These are phyloP conservation scores for Agriopis aurantiaria DNA, from an alignment of 2,888 invertebrate genomes.

Conservation along the genomic window DNA sequence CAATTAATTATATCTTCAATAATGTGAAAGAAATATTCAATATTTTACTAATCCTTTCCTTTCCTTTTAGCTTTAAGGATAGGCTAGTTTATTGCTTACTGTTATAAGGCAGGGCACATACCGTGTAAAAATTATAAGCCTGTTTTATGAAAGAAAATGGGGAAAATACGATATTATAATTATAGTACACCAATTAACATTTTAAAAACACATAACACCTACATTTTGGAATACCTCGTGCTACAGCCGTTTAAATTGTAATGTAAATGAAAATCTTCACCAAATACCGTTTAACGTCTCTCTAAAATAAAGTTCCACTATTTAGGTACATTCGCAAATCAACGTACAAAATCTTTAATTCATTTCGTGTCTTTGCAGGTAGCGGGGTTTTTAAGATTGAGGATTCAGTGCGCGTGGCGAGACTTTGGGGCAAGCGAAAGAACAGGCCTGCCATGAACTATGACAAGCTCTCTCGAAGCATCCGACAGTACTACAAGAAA, in stretches of 20 bases:
- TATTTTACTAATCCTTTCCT: too few relatives aligned
- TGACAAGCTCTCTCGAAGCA: conserved; percentile 98
- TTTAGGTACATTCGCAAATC: conserved; percentile 33
- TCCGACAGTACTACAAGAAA: conserved; percentile 99
- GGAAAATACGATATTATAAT: not conserved
- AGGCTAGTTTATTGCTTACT: not conserved
- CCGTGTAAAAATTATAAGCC: not conserved
- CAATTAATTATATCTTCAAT: too few relatives aligned
- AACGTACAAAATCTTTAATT: conserved; percentile 66
- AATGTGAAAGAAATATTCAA: too few relatives aligned
- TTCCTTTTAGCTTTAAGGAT: too few relatives aligned
- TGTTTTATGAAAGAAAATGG: not conserved
- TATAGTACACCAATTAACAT: not conserved
- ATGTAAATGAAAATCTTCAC: conserved; percentile 21
- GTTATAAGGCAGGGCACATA: not conserved
- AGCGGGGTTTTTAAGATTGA: conserved; percentile 99
- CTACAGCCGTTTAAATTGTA: conserved; percentile 12
- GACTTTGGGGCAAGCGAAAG: conserved; percentile 98
- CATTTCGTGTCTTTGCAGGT: conserved; percentile 71
- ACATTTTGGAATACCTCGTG: not conserved
- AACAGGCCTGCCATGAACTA: conserved; percentile 99
- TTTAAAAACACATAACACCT: not conserved
- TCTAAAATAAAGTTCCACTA: conserved; percentile 51
- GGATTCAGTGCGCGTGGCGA: conserved; percentile 98
- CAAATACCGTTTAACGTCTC: conserved; percentile 40